Evolutionary conservation across 2,797 vertebrate genomes (phyloP).

Genomic region (Gouania willdenowi): DNA sequence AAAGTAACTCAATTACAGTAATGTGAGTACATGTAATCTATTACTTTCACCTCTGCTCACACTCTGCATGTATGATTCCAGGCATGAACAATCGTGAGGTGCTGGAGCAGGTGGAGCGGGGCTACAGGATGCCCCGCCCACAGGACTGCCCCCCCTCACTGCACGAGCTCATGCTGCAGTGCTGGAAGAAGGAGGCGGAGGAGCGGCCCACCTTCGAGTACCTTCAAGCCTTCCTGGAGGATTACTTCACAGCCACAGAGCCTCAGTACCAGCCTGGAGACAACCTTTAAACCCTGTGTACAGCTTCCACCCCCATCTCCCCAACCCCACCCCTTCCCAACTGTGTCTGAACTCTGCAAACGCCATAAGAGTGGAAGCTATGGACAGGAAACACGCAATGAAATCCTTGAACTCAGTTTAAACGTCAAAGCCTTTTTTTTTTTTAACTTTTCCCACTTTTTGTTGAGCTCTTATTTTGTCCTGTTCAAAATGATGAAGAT

Average conservation of each 20-base stretch:
- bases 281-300: slow-evolving; percentile 86
- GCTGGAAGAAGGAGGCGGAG: slow-evolving; percentile 97
- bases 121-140: slow-evolving; percentile 93
- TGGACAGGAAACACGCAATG: slow-evolving; percentile 29
- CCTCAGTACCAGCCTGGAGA: slow-evolving; percentile 97
- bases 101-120: slow-evolving; percentile 95
- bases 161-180: slow-evolving; percentile 96
- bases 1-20: no score
- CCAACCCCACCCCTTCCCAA: not conserved
- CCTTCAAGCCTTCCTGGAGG: slow-evolving; percentile 94
- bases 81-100: slow-evolving; percentile 99
- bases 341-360: slow-evolving; percentile 27
- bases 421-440: slow-evolving; percentile 65
- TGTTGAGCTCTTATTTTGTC: slow-evolving; percentile 56
- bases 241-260: no score
- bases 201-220: slow-evolving; percentile 97
- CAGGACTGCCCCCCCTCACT: slow-evolving; percentile 93
- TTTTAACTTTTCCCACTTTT: slow-evolving; percentile 47
- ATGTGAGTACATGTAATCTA: no score
- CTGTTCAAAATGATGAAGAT: slow-evolving; percentile 35
- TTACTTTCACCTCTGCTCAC: no score
- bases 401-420: slow-evolving; percentile 65
- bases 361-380: not conserved
- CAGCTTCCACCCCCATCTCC: not conserved
- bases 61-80: slow-evolving; percentile 39